These are phyloP conservation scores for Carabus problematicus DNA, from an alignment of 2,888 invertebrate species.

Conservation along the genomic window DNA sequence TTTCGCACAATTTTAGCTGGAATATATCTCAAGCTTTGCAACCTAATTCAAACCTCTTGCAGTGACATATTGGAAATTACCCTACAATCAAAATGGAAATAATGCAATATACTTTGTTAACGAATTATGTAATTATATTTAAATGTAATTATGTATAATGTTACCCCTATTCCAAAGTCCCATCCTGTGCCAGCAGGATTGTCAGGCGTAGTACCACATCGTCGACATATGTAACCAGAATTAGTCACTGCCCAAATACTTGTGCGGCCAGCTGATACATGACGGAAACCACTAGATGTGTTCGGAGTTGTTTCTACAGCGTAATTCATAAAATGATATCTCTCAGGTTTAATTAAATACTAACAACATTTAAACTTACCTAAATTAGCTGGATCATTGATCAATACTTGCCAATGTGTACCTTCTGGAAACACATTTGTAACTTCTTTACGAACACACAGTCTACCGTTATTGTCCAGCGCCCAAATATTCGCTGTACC, in stretches of 20 bases:
- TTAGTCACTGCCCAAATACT: slow-evolving; percentile 81
- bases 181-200: slow-evolving; percentile 81
- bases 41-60: slow-evolving; percentile 49
- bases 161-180: slow-evolving; percentile 72
- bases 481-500: slow-evolving; percentile 74
- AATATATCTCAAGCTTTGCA: too few relatives aligned
- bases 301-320: slow-evolving; percentile 52
- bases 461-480: slow-evolving; percentile 73
- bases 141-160: slow-evolving; percentile 43
- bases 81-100: slow-evolving; percentile 57
- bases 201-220: slow-evolving; percentile 76
- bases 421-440: slow-evolving; percentile 80
- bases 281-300: slow-evolving; percentile 67
- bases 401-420: slow-evolving; percentile 80
- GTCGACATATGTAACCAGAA: slow-evolving; percentile 72
- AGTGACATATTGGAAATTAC: slow-evolving; percentile 63
- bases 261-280: slow-evolving; percentile 71
- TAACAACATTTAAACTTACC: slow-evolving; percentile 50
- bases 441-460: slow-evolving; percentile 82
- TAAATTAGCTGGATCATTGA: slow-evolving; percentile 66
- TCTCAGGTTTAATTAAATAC: neutral
- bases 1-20: too few relatives aligned
- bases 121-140: too few relatives aligned
- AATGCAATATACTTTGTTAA: slow-evolving; percentile 4
- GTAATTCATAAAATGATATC: too few relatives aligned